These are phyloP conservation scores for Limnodromus scolopaceus DNA, from an alignment of 2,797 vertebrate species.

Conservation along the genomic window DNA sequence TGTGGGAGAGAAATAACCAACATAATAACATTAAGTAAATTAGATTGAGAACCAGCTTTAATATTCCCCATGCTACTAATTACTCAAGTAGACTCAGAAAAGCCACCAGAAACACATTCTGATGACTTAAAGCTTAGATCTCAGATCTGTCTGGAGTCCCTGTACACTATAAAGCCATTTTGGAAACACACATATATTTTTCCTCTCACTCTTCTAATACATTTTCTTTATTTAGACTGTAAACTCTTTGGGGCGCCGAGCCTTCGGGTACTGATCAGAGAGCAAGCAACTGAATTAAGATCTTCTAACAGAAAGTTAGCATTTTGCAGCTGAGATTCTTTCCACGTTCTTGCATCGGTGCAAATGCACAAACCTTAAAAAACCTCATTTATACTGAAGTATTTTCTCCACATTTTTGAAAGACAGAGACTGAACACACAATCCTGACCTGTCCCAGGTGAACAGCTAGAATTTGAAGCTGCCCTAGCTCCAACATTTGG, in stretches of 20 bases:
- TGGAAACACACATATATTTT: not conserved
- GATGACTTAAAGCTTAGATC: not conserved
- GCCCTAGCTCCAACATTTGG: not conserved
- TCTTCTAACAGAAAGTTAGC: not conserved
- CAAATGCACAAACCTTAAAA: not conserved
- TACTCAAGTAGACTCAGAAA: not conserved
- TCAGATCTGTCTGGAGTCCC: not conserved
- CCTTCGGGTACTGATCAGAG: not conserved
- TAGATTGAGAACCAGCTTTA: not conserved
- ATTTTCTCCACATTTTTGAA: not conserved
- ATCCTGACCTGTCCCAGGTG: not conserved
- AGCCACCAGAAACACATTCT: not conserved
- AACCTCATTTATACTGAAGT: not conserved
- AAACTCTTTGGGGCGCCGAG: not conserved
- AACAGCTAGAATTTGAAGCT: not conserved
- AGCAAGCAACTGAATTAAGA: not conserved
- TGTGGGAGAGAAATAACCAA: slow-evolving; percentile 5
- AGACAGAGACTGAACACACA: not conserved
- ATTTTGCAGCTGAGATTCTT: not conserved
- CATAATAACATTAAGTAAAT: not conserved
- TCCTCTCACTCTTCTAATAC: not conserved
- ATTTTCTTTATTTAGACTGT: not conserved
- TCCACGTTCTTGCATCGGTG: not conserved
- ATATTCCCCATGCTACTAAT: not conserved
- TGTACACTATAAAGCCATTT: not conserved